Base-by-base conservation (phyloP, 2,888 invertebrate species). In the Sesamia inferens region DNA sequence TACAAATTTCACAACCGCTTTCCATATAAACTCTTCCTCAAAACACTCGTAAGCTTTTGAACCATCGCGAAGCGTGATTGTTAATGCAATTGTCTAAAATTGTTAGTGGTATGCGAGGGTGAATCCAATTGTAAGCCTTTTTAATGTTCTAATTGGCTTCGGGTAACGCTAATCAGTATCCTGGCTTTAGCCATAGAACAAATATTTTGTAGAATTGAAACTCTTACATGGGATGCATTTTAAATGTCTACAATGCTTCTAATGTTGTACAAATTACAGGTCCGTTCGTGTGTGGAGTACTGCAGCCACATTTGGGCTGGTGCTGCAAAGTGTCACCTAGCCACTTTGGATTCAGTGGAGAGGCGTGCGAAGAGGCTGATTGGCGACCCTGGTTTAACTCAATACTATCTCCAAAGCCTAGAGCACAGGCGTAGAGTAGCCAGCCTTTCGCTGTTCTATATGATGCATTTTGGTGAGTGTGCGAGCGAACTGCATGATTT, bases 11-110 rank as follows among this genome's bases (percentile, higher is more conserved):
- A 0, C 16, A n/a, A 55, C 22, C 0, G 3, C 24, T 39, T 62
- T 59, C 22, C 2, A 61, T 22, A 68, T 55, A 14, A 81, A 68
- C 44, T 24, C 7, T 57, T 69, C 58, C 63, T 48, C 67, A 71
- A 71, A 85, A 71, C 48, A 69, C 42, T 70, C 62, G 64, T 85
- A 87, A 85, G 84, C 85, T 87, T 85, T 81, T 64, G 76, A 76
- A 85, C 71, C 76, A 81, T 79, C 73, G 66, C 70, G 65, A 69
- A 80, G 58, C 80, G 82, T 85, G 82, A 84, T 87, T 87, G 85
- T 44, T 87, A 87, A 86, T 87, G 62, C 71, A 84, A 86, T 86
- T 87, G 75, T 79, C 80, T 82, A 70, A 79, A 81, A 74, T 85
- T 85, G 66, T 81, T 69, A 71, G 75, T 63, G 24, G 79, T 66